Percentiles rank a stretch among this genome's conserved stretches.
Evolutionary conservation across 2,888 invertebrate genomes (phyloP).

Genomic region (Agrochola macilenta): DNA sequence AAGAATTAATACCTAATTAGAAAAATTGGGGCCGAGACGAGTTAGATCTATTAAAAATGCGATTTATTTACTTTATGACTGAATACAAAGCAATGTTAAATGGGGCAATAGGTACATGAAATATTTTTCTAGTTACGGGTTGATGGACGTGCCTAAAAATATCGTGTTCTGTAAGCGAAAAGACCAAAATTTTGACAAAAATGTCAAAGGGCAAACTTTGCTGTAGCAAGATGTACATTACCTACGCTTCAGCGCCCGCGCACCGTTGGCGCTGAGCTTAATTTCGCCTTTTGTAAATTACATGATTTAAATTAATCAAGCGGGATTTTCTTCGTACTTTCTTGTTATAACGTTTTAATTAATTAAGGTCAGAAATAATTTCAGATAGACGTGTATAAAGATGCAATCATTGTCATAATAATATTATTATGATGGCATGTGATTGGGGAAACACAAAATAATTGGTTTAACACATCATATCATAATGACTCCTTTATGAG

Average conservation of each 20-base stretch:
- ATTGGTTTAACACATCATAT: constrained; percentile 10
- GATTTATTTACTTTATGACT: background rate
- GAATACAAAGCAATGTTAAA: background rate
- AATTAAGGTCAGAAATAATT: background rate
- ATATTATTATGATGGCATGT: background rate
- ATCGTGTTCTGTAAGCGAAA: background rate
- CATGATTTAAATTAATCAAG: background rate
- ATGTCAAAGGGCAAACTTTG: background rate
- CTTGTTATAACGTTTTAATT: background rate
- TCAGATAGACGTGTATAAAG: background rate
- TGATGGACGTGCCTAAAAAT: background rate
- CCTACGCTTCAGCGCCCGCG: background rate
- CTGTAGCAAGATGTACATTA: too few relatives aligned
- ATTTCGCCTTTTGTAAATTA: background rate
- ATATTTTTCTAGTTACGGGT: background rate
- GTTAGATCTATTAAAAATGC: background rate
- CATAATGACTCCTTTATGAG: constrained; percentile 52
- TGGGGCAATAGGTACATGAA: background rate
- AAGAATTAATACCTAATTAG: background rate
- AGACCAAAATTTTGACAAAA: too few relatives aligned
- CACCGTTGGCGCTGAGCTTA: background rate
- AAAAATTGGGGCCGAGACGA: background rate
- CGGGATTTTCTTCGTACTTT: constrained; percentile 6
- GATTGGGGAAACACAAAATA: constrained; percentile 1
- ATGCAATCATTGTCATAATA: background rate